Base-by-base conservation (phyloP, 2,888 invertebrate species). In the Lottia gigantea region DNA sequence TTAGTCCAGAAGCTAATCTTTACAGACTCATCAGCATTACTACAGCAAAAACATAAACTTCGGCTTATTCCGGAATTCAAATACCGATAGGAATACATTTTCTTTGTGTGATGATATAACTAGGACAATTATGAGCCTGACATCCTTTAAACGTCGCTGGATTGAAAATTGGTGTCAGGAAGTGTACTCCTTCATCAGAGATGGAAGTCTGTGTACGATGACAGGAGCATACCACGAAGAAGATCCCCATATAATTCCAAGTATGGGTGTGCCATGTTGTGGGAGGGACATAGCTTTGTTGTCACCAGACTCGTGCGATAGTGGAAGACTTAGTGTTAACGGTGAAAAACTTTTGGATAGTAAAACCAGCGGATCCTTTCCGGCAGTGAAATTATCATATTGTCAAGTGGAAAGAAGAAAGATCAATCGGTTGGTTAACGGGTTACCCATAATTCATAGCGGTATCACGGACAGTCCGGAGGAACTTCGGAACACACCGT, bases 161-260 rank as follows among this genome's bases (percentile, higher is more conserved):
- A 76, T 76, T 31, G 76, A 76, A 63, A 70, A 66, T 26, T 76
- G 76, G 76, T 73, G 74, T 25, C 69, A 71, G 23, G 72, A 74
- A 19, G 76, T 76, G 25, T 68, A 72, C 15, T 66, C 69, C 26
- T 72, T 74, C 69, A 68, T 76, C 19, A 65, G 62, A 49, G 64
- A 73, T 16, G 76, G 76, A 15, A 76, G 73, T 67, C 68, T 76
- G 25, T 76, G 76, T 46, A 68, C 55, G 19, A 55, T 55, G 19
- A 55, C 55, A 14, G 55, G 55, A 55, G 55, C 23, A 12, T 55
- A 55, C 19, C 55, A 55, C 55, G 55, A 55, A 14, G 55, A 55
- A n/a, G 55, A 55, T 55, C 55, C 55, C 11, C 55, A 55, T 14
- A 19, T 55, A 23, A 11, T 55, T 8, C 19, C 55, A 11, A 55